Evolutionary conservation across 2,113 vertebrate genomes (phyloP).

Genomic region (Notechis scutatus): DNA sequence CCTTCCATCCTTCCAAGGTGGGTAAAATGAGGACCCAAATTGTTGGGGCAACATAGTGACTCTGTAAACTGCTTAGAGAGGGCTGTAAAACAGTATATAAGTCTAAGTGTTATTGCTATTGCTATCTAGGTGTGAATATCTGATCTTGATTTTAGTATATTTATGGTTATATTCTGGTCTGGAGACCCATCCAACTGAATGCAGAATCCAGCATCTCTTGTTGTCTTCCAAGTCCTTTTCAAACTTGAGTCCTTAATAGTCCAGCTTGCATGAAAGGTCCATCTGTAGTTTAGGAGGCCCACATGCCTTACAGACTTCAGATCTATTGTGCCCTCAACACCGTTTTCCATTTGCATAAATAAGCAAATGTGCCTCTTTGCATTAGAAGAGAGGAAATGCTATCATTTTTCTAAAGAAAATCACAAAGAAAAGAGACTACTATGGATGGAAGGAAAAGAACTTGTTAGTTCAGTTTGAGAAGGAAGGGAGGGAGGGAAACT

Average conservation of each 20-base stretch:
- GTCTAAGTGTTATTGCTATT: too few species aligned
- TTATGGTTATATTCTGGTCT: not conserved
- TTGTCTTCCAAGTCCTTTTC: not conserved
- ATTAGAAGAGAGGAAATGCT: not conserved
- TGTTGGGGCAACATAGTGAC: too few species aligned
- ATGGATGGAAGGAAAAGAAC: not conserved
- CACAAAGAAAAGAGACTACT: not conserved
- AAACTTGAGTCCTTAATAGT: not conserved
- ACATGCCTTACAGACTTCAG: not conserved
- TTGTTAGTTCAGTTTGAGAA: not conserved
- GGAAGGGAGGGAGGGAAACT: not conserved
- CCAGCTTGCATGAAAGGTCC: not conserved
- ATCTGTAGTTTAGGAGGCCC: not conserved
- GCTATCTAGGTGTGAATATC: not conserved
- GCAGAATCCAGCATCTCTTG: not conserved
- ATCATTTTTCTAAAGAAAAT: not conserved
- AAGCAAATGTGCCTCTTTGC: not conserved
- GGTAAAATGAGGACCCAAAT: too few species aligned
- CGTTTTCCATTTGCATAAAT: not conserved
- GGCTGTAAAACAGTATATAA: too few species aligned
- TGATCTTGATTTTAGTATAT: not conserved
- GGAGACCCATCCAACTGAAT: not conserved
- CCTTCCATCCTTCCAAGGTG: too few species aligned
- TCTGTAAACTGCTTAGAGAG: too few species aligned
- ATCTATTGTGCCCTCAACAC: not conserved